phyloP scores from a whole-genome alignment of 2,888 invertebrate species.

The Agriopis marginaria region DNA sequence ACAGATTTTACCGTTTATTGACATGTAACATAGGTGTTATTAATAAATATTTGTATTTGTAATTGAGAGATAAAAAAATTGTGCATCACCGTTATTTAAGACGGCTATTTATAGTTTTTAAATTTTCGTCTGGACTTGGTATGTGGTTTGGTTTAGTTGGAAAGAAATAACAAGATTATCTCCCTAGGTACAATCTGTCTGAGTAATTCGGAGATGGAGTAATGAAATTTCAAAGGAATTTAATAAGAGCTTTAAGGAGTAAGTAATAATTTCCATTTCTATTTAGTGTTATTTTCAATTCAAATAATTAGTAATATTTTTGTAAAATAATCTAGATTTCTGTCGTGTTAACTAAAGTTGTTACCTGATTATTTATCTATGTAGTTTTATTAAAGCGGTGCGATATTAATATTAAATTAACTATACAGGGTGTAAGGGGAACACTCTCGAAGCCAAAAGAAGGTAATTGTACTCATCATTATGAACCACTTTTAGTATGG shows the following conservation, averaged over 20 bases:
- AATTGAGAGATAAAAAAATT: too few species aligned
- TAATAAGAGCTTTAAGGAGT: not conserved
- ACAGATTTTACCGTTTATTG: too few species aligned
- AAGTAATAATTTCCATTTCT: not conserved
- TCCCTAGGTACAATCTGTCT: not conserved
- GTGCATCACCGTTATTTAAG: too few species aligned
- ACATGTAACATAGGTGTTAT: too few species aligned
- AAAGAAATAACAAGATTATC: not conserved
- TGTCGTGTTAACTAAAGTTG: not conserved
- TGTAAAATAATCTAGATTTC: not conserved
- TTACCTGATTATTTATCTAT: not conserved
- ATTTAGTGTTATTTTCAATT: not conserved
- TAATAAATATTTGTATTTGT: too few species aligned
- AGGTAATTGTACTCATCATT: too few species aligned
- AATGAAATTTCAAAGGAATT: slow-evolving; percentile 9
- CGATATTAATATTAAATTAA: not conserved
- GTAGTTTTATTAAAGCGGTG: not conserved
- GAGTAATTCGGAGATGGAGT: not conserved
- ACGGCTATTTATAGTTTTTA: too few species aligned
- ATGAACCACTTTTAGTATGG: too few species aligned
- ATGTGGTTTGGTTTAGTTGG: not conserved
- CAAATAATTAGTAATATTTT: not conserved
- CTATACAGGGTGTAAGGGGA: too few species aligned
- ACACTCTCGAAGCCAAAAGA: too few species aligned
- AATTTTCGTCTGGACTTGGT: too few species aligned